Base-by-base conservation (phyloP, 2,888 invertebrate genomes). In the Lottia scabra region DNA sequence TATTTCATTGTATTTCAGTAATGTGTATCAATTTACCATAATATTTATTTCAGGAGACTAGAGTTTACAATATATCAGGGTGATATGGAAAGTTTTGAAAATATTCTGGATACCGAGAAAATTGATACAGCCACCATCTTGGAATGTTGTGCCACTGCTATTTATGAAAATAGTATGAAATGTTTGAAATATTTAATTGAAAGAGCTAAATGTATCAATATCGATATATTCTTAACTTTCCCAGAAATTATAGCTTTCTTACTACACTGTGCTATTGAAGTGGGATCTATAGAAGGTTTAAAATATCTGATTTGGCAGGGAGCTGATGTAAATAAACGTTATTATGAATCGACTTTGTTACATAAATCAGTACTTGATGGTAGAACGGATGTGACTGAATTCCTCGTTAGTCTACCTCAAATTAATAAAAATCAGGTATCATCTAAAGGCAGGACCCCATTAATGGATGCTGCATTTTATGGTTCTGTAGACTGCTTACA, bases 301-400 rank as follows among this genome's bases (percentile, higher is more conserved):
- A 56, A 56, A 19, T 56, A 56, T 5, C 13, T 56, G 12, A 56
- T 56, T 15, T 56, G 19, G 8, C 19, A 56, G 23, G 56, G 56
- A 56, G 56, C 56, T 56, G 56, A 56, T 56, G 56, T 56, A n/a
- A 56, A 56, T 56, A 56, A 56, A 56, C 56, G 56, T 1, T 56
- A 56, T 56, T 56, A 56, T 56, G 56, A 56, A 56, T 56, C 56
- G 8, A 56, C 56, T 13, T 23, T 56, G 19, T 23, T 56, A 13
- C 56, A 56, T 56, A 56, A 56, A 23, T 56, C 56, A 12, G 56
- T 56, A 23, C 56, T 56, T 10, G 56, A 56, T 23, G 56, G 56
- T 19, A 19, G 56, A 56, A 56, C 56, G 12, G 56, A 56, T 56
- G 56, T 56, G 3, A 56, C 56, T 23, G 56, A 56, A 56, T 56